Conservation (phyloP, 2,113 vertebrate genomes). For the Lepus europaeus region DNA sequence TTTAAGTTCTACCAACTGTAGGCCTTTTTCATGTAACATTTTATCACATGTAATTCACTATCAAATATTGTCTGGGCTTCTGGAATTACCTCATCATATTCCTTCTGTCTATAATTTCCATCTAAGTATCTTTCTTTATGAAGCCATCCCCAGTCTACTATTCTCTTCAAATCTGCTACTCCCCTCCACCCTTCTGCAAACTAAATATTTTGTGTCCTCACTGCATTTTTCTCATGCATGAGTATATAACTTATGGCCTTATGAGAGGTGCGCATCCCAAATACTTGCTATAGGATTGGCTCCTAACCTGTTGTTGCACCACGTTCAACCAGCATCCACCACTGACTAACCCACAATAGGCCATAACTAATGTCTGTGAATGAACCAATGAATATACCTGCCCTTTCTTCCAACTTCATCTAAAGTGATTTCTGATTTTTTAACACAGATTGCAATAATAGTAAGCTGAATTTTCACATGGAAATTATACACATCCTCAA, state of each 20-base stretch:
- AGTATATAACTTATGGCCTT: not conserved
- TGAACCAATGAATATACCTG: not conserved
- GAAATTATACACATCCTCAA: not conserved
- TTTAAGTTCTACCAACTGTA: constrained; percentile 33
- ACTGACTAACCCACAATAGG: not conserved
- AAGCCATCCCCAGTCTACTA: constrained; percentile 50
- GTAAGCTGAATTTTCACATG: not conserved
- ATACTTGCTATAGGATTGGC: not conserved
- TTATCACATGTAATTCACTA: constrained; percentile 30
- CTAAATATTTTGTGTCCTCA: not conserved
- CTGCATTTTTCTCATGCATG: not conserved
- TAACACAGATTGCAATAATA: not conserved
- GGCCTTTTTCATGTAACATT: constrained; percentile 53
- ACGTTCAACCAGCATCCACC: not conserved
- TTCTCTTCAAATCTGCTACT: constrained; percentile 43
- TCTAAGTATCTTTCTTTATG: constrained; percentile 1
- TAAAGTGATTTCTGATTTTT: constrained; percentile 29
- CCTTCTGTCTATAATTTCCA: constrained; percentile 58
- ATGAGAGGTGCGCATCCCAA: not conserved
- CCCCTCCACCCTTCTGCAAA: constrained; percentile 14
- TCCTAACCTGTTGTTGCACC: not conserved
- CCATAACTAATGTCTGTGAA: not conserved
- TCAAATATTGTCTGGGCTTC: constrained; percentile 19
- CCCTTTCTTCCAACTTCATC: not conserved
- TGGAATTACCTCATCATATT: constrained; percentile 48